These are phyloP conservation scores for Drosophila tripunctata DNA, from an alignment of 2,888 invertebrate genomes.

Conservation along the genomic window DNA sequence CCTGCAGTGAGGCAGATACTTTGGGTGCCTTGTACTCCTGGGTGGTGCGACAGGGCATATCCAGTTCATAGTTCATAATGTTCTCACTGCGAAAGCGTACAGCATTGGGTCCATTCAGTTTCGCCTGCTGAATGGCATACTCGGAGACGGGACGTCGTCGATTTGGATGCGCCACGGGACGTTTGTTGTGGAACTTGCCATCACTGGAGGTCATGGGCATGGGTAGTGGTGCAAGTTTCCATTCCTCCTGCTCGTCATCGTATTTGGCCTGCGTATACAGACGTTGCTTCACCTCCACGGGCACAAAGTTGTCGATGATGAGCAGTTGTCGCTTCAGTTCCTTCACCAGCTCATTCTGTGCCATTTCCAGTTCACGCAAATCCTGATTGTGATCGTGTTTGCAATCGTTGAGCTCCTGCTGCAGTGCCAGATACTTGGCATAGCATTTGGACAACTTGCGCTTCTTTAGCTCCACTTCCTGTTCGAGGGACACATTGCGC, in stretches of 20 bases:
- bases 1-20: slow-evolving; percentile 84
- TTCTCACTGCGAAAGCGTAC: slow-evolving; percentile 84
- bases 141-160: slow-evolving; percentile 88
- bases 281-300: slow-evolving; percentile 91
- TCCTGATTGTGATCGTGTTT: slow-evolving; percentile 96
- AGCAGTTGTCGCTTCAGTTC: slow-evolving; percentile 95
- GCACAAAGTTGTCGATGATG: slow-evolving; percentile 95
- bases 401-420: slow-evolving; percentile 92
- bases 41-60: slow-evolving; percentile 84
- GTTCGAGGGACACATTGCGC: slow-evolving; percentile 95
- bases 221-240: slow-evolving; percentile 85
- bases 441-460: slow-evolving; percentile 95
- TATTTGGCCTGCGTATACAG: slow-evolving; percentile 90
- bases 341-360: slow-evolving; percentile 95
- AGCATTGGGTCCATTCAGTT: slow-evolving; percentile 75
- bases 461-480: slow-evolving; percentile 98
- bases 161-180: slow-evolving; percentile 88
- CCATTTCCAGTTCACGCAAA: slow-evolving; percentile 95
- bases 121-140: slow-evolving; percentile 85
- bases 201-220: slow-evolving; percentile 81
- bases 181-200: slow-evolving; percentile 82
- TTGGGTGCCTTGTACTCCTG: slow-evolving; percentile 84
- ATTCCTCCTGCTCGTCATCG: slow-evolving; percentile 93
- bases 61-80: slow-evolving; percentile 83
- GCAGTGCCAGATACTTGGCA: slow-evolving; percentile 89